Conservation (phyloP, 2,113 vertebrate genomes). For the Oncorhynchus clarkii region DNA sequence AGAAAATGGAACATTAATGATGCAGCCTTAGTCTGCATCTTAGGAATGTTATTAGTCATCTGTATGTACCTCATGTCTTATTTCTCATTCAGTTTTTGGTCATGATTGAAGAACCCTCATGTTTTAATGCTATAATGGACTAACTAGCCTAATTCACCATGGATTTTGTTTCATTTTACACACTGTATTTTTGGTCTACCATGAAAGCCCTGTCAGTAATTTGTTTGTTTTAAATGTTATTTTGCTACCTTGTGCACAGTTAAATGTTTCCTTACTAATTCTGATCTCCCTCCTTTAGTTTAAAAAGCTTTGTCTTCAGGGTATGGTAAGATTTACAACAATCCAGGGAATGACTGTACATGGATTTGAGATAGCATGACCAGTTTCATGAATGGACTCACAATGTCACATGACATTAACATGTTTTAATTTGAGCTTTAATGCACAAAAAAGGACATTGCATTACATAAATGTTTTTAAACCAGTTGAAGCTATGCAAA, state of each 20-base stretch:
- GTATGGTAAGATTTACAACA: too few species aligned
- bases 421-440: too few species aligned
- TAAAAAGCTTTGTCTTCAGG: too few species aligned
- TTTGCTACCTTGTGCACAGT: conserved; percentile 51
- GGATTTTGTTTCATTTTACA: neutral
- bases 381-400: too few species aligned
- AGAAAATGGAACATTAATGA: neutral
- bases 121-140: neutral
- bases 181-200: neutral
- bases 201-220: neutral
- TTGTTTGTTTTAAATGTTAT: conserved; percentile 19
- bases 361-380: too few species aligned
- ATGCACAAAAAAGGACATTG: too few species aligned
- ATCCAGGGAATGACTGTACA: too few species aligned
- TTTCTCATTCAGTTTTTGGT: neutral
- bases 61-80: neutral
- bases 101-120: conserved; percentile 11
- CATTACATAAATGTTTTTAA: too few species aligned
- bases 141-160: neutral
- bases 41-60: conserved; percentile 18
- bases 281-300: too few species aligned
- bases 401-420: too few species aligned
- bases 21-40: neutral
- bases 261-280: conserved; percentile 39
- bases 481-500: too few species aligned